These are phyloP conservation scores for Syngnathus acus DNA, from an alignment of 2,797 vertebrate genomes.

Conservation along the genomic window DNA sequence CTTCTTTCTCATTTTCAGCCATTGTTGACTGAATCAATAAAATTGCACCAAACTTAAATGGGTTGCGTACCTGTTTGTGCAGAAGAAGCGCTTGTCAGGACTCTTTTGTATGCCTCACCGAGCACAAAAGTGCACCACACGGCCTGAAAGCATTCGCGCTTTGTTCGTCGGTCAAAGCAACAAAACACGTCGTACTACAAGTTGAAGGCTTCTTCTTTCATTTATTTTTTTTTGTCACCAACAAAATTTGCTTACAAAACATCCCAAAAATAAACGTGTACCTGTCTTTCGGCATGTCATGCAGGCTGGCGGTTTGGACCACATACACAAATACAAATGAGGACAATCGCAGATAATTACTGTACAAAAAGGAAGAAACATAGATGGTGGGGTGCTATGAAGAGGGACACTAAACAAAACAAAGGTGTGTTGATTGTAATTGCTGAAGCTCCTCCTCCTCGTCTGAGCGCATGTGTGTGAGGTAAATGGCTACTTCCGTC, in stretches of 20 bases:
- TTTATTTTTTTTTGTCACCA: constrained; percentile 66
- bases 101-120: not conserved
- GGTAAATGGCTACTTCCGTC: not conserved
- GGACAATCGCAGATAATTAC: constrained; percentile 54
- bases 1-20: too few species aligned
- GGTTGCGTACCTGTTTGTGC: not conserved
- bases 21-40: too few species aligned
- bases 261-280: constrained; percentile 70
- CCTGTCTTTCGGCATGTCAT: constrained; percentile 82
- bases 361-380: constrained; percentile 52
- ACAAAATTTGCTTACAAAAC: constrained; percentile 70
- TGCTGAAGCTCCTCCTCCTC: not conserved
- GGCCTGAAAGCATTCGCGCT: not conserved
- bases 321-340: constrained; percentile 79
- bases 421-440: not conserved
- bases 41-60: too few species aligned
- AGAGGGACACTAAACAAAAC: not conserved
- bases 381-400: constrained; percentile 10
- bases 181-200: constrained; percentile 26
- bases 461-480: not conserved
- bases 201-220: constrained; percentile 40
- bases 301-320: constrained; percentile 78
- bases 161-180: constrained; percentile 3
- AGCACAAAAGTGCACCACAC: not conserved
- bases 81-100: not conserved